Evolutionary conservation across 2,113 vertebrate genomes (phyloP).

Genomic region (Ardeotis arabs): DNA sequence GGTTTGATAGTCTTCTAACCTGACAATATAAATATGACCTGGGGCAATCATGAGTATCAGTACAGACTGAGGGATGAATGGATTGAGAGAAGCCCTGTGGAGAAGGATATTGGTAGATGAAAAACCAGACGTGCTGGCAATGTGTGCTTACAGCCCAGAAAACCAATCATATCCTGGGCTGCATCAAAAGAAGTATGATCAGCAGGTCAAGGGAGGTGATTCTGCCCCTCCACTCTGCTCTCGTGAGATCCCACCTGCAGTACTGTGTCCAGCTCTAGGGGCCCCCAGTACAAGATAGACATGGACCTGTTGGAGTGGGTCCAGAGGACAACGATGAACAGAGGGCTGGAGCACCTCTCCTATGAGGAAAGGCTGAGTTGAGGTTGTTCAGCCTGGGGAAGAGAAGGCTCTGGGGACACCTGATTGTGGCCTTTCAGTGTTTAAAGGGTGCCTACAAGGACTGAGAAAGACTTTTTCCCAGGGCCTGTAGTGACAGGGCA

Average conservation of each 20-base stretch:
- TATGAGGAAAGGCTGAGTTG: not conserved
- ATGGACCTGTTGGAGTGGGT: not conserved
- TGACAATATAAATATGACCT: not conserved
- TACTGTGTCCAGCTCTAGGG: not conserved
- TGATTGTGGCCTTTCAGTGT: not conserved
- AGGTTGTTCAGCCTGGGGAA: not conserved
- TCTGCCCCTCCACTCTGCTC: no score
- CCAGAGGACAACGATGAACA: not conserved
- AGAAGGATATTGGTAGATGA: not conserved
- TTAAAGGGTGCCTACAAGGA: not conserved
- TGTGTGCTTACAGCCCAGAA: accelerated
- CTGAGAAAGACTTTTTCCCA: not conserved
- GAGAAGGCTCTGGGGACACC: not conserved
- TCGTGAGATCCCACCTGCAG: no score
- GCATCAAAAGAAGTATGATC: accelerated
- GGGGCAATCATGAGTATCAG: not conserved
- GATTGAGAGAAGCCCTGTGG: not conserved
- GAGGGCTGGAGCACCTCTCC: not conserved
- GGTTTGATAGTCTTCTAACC: not conserved
- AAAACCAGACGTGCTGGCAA: not conserved
- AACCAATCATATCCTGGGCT: accelerated
- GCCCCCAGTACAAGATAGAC: no score
- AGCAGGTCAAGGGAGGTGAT: no score
- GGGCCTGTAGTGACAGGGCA: not conserved
- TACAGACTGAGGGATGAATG: not conserved